phyloP scores from a whole-genome alignment of 2,797 vertebrate genomes.

The Cuniculus paca region DNA sequence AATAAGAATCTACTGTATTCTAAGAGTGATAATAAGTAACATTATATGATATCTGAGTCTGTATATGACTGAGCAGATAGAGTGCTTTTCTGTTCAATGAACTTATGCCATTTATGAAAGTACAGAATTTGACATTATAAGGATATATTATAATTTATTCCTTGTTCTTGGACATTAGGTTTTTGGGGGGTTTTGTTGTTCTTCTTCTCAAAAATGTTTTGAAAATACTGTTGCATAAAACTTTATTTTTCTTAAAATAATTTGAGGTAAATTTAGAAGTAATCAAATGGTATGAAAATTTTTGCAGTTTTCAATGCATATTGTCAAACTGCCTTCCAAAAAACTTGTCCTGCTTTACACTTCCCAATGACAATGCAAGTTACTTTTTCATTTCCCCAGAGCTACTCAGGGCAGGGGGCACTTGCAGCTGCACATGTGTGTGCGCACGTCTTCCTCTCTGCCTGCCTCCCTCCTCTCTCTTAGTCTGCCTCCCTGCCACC shows the following conservation, averaged over 20 bases:
- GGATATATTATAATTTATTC: slow-evolving; percentile 17
- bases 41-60: slow-evolving; percentile 3
- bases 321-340: slow-evolving; percentile 35
- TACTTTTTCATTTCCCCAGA: slow-evolving; percentile 8
- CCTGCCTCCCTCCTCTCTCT: neutral
- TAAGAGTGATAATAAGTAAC: slow-evolving; percentile 21
- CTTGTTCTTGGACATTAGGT: slow-evolving; percentile 34
- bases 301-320: neutral
- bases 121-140: neutral
- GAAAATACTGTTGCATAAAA: neutral
- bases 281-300: neutral
- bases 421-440: neutral
- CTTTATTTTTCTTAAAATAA: neutral
- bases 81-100: neutral
- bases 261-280: slow-evolving; percentile 32
- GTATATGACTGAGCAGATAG: neutral
- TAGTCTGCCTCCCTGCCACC: neutral
- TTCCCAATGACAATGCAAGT: neutral
- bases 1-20: neutral
- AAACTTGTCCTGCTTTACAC: neutral
- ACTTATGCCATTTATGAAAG: neutral
- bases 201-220: neutral
- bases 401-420: accelerated
- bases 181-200: slow-evolving; percentile 14
- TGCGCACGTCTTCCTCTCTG: neutral